Evolutionary conservation across 2,113 vertebrate species (phyloP).

Genomic region (Columba janthina): DNA sequence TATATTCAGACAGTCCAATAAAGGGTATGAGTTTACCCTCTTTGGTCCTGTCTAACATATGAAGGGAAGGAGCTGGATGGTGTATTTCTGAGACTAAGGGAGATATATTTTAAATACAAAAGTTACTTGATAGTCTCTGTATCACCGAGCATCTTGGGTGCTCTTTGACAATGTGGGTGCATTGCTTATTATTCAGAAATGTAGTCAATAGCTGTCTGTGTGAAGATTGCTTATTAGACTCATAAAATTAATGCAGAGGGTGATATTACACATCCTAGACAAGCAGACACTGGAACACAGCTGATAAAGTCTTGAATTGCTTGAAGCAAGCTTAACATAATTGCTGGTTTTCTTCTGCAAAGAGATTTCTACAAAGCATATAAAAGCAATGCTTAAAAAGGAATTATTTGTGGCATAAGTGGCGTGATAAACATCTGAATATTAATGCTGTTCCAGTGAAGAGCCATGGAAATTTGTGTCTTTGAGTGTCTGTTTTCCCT

Average conservation of each 20-base stretch:
- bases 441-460: background rate
- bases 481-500: background rate
- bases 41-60: accelerated
- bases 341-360: constrained; percentile 20
- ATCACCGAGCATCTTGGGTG: background rate
- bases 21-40: background rate
- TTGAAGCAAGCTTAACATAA: constrained; percentile 19
- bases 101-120: background rate
- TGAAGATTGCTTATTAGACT: background rate
- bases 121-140: background rate
- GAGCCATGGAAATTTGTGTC: background rate
- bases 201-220: background rate
- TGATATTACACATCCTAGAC: background rate
- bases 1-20: background rate
- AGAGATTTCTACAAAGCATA: background rate
- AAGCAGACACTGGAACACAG: background rate
- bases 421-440: constrained; percentile 35
- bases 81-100: accelerated
- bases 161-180: background rate
- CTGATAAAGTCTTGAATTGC: constrained; percentile 4
- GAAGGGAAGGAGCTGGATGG: background rate
- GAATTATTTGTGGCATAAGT: background rate
- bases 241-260: background rate
- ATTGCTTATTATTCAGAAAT: background rate
- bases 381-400: background rate